A percentile compares a stretch with the other conserved stretches of the same genome.
Evolutionary conservation across 1,140 invertebrate species (phyloP).

Genomic region (Anastrepha obliqua): DNA sequence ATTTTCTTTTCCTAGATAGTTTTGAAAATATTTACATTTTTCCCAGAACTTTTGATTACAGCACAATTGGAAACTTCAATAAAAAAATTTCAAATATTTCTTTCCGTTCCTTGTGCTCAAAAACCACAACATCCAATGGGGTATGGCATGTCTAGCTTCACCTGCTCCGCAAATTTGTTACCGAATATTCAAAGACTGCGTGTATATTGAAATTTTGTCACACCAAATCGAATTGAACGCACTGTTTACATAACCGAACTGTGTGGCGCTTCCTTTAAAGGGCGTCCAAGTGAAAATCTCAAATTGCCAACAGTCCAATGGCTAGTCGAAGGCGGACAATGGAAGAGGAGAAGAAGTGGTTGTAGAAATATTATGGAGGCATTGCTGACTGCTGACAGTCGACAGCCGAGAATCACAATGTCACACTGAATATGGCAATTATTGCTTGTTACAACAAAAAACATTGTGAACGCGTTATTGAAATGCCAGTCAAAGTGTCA

Average conservation of each 20-base stretch:
- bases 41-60: no score
- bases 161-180: neutral
- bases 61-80: no score
- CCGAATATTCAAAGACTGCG: neutral
- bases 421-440: slow-evolving; percentile 50
- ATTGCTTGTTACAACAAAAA: slow-evolving; percentile 50
- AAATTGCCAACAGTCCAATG: slow-evolving; percentile 1
- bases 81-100: no score
- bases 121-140: no score
- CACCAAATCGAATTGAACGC: neutral
- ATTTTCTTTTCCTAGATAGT: no score
- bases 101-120: no score
- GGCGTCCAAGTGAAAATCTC: neutral
- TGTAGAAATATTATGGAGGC: slow-evolving; percentile 4
- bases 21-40: no score
- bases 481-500: slow-evolving; percentile 53
- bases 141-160: no score
- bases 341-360: neutral
- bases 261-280: slow-evolving; percentile 5
- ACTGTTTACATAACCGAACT: neutral
- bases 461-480: slow-evolving; percentile 48
- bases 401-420: slow-evolving; percentile 43
- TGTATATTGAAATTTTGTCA: neutral
- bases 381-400: neutral
- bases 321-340: neutral